These are phyloP conservation scores for Cephus nigrinus DNA, from an alignment of 2,888 invertebrate genomes.

Conservation along the genomic window DNA sequence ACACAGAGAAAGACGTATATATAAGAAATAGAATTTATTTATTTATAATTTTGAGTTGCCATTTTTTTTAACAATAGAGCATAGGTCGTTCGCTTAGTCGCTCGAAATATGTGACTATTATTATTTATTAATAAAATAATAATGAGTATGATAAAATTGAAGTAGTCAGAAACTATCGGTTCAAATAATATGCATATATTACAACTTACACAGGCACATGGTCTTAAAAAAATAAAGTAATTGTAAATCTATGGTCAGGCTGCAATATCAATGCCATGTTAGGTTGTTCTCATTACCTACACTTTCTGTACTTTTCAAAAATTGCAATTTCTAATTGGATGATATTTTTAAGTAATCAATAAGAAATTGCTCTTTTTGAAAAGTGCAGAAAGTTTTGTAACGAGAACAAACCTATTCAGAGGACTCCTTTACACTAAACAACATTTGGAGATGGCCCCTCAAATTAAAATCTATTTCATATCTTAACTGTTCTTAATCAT, in stretches of 20 bases:
- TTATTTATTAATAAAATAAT: not conserved
- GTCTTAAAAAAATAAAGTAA: slow-evolving; percentile 26
- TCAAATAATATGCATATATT: slow-evolving; percentile 25
- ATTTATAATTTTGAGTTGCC: slow-evolving; percentile 4
- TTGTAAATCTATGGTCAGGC: slow-evolving; percentile 8
- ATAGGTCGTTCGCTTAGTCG: not conserved
- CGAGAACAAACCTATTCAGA: too few species aligned
- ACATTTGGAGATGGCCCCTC: not conserved
- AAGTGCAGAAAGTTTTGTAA: too few species aligned
- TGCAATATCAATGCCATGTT: too few species aligned
- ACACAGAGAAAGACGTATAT: not conserved
- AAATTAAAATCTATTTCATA: not conserved
- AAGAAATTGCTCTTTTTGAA: too few species aligned
- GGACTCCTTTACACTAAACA: not conserved
- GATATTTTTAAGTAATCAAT: too few species aligned
- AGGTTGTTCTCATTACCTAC: too few species aligned
- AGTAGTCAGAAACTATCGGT: not conserved
- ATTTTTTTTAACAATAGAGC: slow-evolving; percentile 17
- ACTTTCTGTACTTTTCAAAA: too few species aligned
- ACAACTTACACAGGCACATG: slow-evolving; percentile 19
- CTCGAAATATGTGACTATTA: not conserved
- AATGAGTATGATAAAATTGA: not conserved
- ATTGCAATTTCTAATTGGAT: too few species aligned
- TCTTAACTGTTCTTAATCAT: not conserved
- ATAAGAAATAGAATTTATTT: slow-evolving; percentile 7